phyloP scores from a whole-genome alignment of 2,113 vertebrate species.

The Pseudopodoces humilis region DNA sequence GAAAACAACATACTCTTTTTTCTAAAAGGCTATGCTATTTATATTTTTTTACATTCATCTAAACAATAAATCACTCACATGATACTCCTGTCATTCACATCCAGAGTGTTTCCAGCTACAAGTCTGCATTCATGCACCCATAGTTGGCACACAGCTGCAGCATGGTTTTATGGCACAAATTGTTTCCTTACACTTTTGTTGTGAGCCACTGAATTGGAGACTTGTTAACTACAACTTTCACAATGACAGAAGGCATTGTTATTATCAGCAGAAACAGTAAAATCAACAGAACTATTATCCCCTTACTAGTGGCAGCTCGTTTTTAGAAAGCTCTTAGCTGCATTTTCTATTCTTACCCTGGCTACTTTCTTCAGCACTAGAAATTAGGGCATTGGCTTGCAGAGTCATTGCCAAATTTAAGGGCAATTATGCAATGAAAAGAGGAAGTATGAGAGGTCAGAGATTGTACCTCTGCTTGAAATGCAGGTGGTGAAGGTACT shows the following conservation, averaged over 20 bases:
- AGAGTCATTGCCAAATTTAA: constrained; percentile 21
- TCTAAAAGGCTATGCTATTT: not conserved
- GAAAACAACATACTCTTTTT: not conserved
- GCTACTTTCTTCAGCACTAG: not conserved
- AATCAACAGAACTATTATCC: not conserved
- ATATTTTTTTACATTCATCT: not conserved
- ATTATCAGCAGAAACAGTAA: not conserved
- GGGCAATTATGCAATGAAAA: not conserved
- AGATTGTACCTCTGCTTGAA: not conserved
- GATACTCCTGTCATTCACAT: not conserved
- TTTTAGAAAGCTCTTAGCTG: not conserved
- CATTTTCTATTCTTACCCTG: not conserved
- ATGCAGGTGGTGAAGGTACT: not conserved
- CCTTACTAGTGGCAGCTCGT: not conserved
- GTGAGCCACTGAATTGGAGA: not conserved
- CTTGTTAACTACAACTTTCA: not conserved
- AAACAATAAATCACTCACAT: not conserved
- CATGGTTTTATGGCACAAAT: not conserved
- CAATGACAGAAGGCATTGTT: not conserved
- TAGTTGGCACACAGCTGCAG: not conserved
- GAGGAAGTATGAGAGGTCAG: not conserved
- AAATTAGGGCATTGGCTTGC: not conserved
- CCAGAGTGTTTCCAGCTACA: not conserved
- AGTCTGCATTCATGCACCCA: not conserved
- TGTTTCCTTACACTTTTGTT: not conserved